Base-by-base conservation (phyloP, 2,113 vertebrate species). In the Cariama cristata region DNA sequence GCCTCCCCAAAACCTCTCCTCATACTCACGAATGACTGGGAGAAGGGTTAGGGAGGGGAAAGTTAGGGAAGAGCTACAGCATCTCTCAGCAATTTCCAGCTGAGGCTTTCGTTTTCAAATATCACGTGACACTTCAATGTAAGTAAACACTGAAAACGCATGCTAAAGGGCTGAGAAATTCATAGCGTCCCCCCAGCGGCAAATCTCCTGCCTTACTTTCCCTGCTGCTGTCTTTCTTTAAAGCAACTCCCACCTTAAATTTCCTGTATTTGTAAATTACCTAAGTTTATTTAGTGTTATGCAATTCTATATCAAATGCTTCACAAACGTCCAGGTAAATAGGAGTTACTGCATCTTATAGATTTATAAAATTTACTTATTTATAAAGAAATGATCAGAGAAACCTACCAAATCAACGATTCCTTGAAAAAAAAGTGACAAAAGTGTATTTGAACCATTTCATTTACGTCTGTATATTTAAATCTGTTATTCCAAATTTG, bases 21-120 rank as follows among this genome's bases (percentile, higher is more conserved):
- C 21, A 9, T 3, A 7, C 14, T 28, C 58, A 33, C 1, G 0
- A 11, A 5, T 62, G 11, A 16, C 19, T 33, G 7, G 47, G 63
- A 84, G 53, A 79, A 55, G 26, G 22, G 17, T 38, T 28, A 27
- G 17, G 24, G 24, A 86, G 0, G 2, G 23, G 44, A 4, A 23
- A 55, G 32, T 21, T 32, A n/a, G n/a, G 26, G 26, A 55, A 60
- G 45, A 76, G 79, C 33, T 56, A 26, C 63, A 62, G 56, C 68
- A 47, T 2, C 52, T 60, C 72, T 33, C 58, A 45, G 35, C 50
- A 20, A 14, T 21, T 60, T 83, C 67, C 76, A 90, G 56, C 45
- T 60, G 35, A 74, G 59, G 28, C 42, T 18, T 55, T n/a, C 38
- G 38, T 38, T 38, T 38, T 38, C 38, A 38, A 38, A 38, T 38